Evolutionary conservation across 2,797 vertebrate species (phyloP).

Genomic region (Fratercula arctica): DNA sequence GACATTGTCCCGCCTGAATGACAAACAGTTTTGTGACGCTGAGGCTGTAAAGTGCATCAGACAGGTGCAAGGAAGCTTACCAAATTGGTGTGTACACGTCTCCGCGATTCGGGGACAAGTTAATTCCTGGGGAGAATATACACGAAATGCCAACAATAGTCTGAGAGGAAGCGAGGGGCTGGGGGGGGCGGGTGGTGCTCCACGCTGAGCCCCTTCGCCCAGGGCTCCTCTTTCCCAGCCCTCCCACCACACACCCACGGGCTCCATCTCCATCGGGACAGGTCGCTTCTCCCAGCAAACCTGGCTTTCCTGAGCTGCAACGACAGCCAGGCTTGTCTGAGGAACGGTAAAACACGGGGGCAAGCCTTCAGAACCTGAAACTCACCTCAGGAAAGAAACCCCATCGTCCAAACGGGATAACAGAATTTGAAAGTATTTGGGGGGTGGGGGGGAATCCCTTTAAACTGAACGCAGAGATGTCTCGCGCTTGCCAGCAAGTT

Average conservation of each 20-base stretch:
- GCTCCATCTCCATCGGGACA: not conserved
- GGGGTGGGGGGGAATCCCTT: not conserved
- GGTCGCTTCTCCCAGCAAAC: rapidly evolving
- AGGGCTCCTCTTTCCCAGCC: not conserved
- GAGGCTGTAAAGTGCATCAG: constrained; percentile 37
- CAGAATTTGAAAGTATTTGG: rapidly evolving
- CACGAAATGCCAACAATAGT: not conserved
- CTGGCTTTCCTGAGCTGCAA: not conserved
- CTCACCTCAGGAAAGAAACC: not conserved
- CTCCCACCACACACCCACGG: rapidly evolving
- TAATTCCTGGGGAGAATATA: not conserved
- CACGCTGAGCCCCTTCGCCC: rapidly evolving
- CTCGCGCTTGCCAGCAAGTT: not conserved
- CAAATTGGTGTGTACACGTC: not conserved
- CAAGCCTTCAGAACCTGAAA: not conserved
- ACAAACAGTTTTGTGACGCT: constrained; percentile 1
- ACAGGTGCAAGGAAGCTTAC: constrained; percentile 64
- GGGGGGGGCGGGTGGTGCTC: not conserved
- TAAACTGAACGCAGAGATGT: not conserved
- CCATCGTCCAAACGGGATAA: not conserved
- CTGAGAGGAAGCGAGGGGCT: not conserved
- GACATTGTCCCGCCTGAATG: constrained; percentile 54
- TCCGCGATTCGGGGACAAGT: not conserved
- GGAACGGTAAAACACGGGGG: not conserved
- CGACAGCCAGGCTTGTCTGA: rapidly evolving